Evolutionary conservation across 2,888 invertebrate species (phyloP), one percentile per base, ranked within the genome.

Genomic region (Mystacides longicornis): DNA sequence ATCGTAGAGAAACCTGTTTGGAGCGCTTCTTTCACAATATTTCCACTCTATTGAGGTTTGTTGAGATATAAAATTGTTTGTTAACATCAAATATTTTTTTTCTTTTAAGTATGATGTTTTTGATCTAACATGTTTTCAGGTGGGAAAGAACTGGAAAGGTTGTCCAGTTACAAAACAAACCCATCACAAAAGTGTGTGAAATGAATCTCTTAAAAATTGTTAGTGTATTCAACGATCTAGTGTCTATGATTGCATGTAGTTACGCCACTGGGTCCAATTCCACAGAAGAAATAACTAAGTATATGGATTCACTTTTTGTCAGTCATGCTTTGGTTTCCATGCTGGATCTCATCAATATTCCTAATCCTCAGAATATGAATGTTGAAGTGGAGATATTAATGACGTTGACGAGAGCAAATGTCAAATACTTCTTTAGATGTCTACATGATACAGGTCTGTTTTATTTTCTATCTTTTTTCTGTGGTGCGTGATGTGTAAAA

Each of bases 401-500:
- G 19, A 87, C 85, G 69, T 72, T 89, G 16, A 82, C 87, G 0
- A 80, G 83, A 61, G 81, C 87, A 0, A 81, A 83, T 4, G 84
- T 87, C 2, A 82, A 84, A 64, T 90, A 89, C 66, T 90, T 89
- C 69, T 90, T 88, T 67, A 76, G 84, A 56, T 86, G 86, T 64
- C 76, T 89, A 56, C 80, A 80, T 53, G 81, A 87, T 64, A 71
- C 75, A 69, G 84, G 87, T 85, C 70, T 67, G 65, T 63, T 20
- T n/a, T n/a, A n/a, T 54, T 14, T 20, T 46, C n/a, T 51, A 11
- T 43, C 18, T 43, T n/a, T 7, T 9, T 43, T n/a, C 16, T 16
- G 18, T 43, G 5, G n/a, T n/a, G n/a, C n/a, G n/a, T n/a, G n/a
- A n/a, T n/a, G n/a, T n/a, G n/a, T n/a, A n/a, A n/a, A n/a, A n/a